Evolutionary conservation across 2,113 vertebrate species (phyloP), one percentile per base, ranked within the genome.

Genomic region (Leptobrachium leishanense): DNA sequence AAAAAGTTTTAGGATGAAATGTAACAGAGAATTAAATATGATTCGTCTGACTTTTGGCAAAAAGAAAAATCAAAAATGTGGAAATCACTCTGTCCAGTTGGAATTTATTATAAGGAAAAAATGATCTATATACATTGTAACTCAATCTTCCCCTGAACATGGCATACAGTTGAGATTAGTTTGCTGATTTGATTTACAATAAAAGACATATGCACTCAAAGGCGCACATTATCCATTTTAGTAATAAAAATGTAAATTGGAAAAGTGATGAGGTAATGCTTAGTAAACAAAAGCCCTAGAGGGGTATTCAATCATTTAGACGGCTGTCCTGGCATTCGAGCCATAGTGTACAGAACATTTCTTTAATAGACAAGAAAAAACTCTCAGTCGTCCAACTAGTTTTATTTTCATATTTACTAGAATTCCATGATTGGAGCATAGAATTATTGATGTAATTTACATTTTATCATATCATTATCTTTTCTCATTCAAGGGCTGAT

Each of bases 231-330:
- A 72, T 72, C 68, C 72, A 79, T 68, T 79, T 65, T 66, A 72
- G 77, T 65, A 79, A 72, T 79, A 72, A 65, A 79, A 72, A 72
- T 79, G 77, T 66, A 79, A 79, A 79, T 72, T 72, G 68, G 69
- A 72, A 55, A 72, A 72, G 62, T 46, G 46, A 57, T 79, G 77
- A 65, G 69, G 59, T 72, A 79, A 66, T 72, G 69, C 69, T 62
- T 79, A 50, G 62, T 41, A 57, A 53, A 79, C 69, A 79, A 43
- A 71, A 6, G 44, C 69, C 68, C 59, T 66, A 40, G 43, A 79
- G 77, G 69, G n/a, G 69, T 66, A 73, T 43, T 79, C 69, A 67
- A 79, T 79, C 77, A 79, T 73, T 31, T 54, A 55, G 50, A 73
- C 31, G 44, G 39, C 69, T 41, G 20, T 9, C 41, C 57, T 79